Base-by-base conservation (phyloP, 2,888 invertebrate species). In the Caenorhabditis virilis region DNA sequence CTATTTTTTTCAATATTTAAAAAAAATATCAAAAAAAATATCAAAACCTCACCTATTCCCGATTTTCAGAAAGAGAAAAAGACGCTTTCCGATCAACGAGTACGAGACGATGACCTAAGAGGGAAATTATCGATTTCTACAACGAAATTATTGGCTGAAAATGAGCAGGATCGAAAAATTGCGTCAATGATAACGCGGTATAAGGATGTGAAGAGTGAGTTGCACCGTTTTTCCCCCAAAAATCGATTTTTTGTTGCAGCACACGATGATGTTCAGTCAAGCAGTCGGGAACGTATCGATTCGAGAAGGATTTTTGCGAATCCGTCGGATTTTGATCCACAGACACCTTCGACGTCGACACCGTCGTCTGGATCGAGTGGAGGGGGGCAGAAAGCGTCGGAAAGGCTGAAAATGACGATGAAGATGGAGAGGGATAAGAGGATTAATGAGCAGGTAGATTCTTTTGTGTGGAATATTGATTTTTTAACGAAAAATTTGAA, bases 181-280 rank as follows among this genome's bases (percentile, higher is more conserved):
- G 81, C 81, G 0, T 58, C 70, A 16, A 70, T 76, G 58, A 57
- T 81, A 41, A 67, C 68, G 7, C 35, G 72, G 66, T 76, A 73
- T 39, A 65, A 54, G 13, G 63, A 66, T 46, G 55, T 79, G 13
- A 78, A 78, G 56, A 52, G 76, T 78, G 39, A 49, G 72, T 70
- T 49, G n/a, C 13, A 11, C 26, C 4, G 26, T 11, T 27, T 45
- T 45, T 26, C 6, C 13, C 2, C 13, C 23, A 45, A 43, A 25
- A 6, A 13, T 25, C 13, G 18, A 26, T 9, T 41, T 15, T 27
- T 27, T 25, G 46, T 43, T 74, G 36, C 57, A 77, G 74, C 68
- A 22, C 62, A 66, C 38, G 71, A 71, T 42, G 74, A 74, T 11
- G 36, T 52, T 22, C 57, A 66, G 35, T 64, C 65, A 27, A 61